These are phyloP conservation scores for Stratiolaelaps scimitus DNA, from an alignment of 1,140 invertebrate genomes.

Conservation along the genomic window DNA sequence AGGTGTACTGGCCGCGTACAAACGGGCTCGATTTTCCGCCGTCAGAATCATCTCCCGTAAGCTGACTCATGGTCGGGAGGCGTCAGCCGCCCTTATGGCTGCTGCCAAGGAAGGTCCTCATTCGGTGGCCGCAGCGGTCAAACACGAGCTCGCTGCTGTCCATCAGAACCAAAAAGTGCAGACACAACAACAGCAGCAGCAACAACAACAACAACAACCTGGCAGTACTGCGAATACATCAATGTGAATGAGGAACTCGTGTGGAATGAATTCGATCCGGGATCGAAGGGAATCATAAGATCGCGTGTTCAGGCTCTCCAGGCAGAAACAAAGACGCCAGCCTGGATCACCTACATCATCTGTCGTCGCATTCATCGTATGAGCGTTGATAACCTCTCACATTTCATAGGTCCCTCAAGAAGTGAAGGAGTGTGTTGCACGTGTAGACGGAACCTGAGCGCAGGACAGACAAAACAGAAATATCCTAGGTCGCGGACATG, in stretches of 20 bases:
- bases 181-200: neutral
- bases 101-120: slow-evolving; percentile 20
- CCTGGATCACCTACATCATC: no score
- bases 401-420: no score
- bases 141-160: slow-evolving; percentile 20
- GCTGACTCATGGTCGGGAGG: slow-evolving; percentile 21
- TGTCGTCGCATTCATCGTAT: no score
- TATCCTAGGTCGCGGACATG: no score
- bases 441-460: no score
- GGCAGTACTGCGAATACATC: neutral
- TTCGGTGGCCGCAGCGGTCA: slow-evolving; percentile 14
- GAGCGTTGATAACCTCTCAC: no score
- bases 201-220: neutral
- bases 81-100: slow-evolving; percentile 15
- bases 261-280: no score
- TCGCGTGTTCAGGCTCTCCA: no score
- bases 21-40: slow-evolving; percentile 70
- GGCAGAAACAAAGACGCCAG: no score
- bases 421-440: no score
- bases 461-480: no score
- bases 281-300: no score
- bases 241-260: neutral
- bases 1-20: slow-evolving; percentile 70
- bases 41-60: slow-evolving; percentile 56
- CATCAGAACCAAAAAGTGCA: slow-evolving; percentile 21